Base-by-base conservation (phyloP, 2,888 invertebrate genomes). In the Plagiodera versicolora region DNA sequence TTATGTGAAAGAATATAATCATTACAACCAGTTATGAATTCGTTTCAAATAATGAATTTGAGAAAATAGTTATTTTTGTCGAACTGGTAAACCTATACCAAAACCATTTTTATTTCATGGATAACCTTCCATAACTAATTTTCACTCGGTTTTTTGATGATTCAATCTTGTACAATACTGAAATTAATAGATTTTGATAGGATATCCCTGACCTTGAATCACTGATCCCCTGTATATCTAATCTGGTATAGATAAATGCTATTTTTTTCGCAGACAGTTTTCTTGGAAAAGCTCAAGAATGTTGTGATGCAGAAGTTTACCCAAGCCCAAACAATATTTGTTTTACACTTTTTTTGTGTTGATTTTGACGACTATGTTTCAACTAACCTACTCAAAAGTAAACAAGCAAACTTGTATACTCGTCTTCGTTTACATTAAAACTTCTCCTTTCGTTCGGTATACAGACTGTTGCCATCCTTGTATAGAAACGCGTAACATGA, bases 341-440 rank as follows among this genome's bases (percentile, higher is more conserved):
- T 66, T 71, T 72, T 73, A 69, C 64, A 70, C 72, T 72, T 73
- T 73, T 72, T 71, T 63, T 74, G n/a, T n/a, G 74, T 74, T 74
- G 73, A 73, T 72, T 71, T 73, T 71, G 70, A 65, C 70, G 68
- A 65, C 70, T 70, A 58, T 72, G 71, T 73, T 73, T 73, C 71
- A 72, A 73, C 69, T 65, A 69, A 65, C 70, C 68, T 68, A 69
- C 68, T 72, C 73, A 71, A 74, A 73, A 67, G 74, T 72, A 73
- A 74, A 74, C 67, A 74, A 64, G 63, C 54, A 67, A 64, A 70
- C 72, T 67, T 68, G 70, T 74, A 70, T 64, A 67, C n/a, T n/a
- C n/a, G 69, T 68, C 66, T 61, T 61, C 68, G 72, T 74, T 72
- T 73, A 72, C 69, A 71, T 56, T 58, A 56, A 55, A 66, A 67